phyloP scores from a whole-genome alignment of 92 coral and sea anemone genomes.

The Zoanthus sociatus region DNA sequence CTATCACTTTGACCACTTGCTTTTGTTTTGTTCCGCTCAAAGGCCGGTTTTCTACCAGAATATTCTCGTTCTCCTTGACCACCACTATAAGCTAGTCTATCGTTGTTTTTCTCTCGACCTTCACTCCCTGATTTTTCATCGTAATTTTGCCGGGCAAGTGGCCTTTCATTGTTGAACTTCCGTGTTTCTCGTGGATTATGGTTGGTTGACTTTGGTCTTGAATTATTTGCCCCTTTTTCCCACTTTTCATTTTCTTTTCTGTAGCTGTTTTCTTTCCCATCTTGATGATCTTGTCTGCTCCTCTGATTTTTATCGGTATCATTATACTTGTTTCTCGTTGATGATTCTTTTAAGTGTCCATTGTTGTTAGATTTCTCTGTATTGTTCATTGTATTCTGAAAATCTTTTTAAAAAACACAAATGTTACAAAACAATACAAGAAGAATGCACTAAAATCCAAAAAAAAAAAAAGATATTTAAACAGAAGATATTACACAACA shows the following conservation, averaged over 20 bases:
- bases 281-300: conserved; percentile 36
- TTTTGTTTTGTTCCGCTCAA: conserved; percentile 26
- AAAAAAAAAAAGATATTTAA: neutral
- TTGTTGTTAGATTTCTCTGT: conserved; percentile 13
- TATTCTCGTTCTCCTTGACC: conserved; percentile 21
- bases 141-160: conserved; percentile 39
- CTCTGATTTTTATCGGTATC: conserved; percentile 48
- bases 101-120: conserved; percentile 43
- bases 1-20: neutral
- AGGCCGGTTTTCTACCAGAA: conserved; percentile 25
- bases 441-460: neutral
- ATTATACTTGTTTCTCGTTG: conserved; percentile 43
- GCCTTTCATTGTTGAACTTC: conserved; percentile 57
- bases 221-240: conserved; percentile 9
- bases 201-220: conserved; percentile 16
- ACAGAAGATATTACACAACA: too few relatives aligned
- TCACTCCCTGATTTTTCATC: conserved; percentile 52
- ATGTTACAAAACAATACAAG: neutral
- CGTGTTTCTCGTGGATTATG: conserved; percentile 23
- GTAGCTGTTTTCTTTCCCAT: conserved; percentile 25
- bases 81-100: conserved; percentile 15
- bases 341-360: conserved; percentile 35
- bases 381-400: neutral
- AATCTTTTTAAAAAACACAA: neutral
- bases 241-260: conserved; percentile 29